Evolutionary conservation across 2,113 vertebrate genomes (phyloP).

Genomic region (Cichladusa arquata): DNA sequence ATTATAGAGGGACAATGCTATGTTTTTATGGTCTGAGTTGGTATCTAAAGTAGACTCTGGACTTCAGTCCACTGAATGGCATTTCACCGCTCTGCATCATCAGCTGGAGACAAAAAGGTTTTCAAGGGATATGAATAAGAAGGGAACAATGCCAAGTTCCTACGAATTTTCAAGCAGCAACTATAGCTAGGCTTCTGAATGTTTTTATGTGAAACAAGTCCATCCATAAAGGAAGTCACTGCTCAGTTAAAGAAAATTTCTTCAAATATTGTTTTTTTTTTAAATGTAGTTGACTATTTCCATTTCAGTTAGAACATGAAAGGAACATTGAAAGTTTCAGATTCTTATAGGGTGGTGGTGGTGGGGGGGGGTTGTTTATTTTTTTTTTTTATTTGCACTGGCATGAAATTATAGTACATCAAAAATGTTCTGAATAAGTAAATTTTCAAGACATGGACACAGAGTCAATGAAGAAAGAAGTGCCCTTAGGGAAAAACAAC

Average conservation of each 20-base stretch:
- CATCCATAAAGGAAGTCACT: neutral
- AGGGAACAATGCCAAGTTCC: neutral
- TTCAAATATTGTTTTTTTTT: neutral
- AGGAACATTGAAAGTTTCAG: neutral
- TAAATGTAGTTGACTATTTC: neutral
- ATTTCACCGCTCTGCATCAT: neutral
- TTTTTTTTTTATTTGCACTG: neutral
- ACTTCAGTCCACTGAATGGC: neutral
- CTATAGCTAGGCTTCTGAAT: neutral
- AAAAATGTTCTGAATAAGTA: neutral
- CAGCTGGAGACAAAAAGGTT: neutral
- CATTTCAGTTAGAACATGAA: neutral
- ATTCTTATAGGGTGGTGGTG: neutral
- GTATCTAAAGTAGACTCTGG: neutral
- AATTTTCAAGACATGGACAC: neutral
- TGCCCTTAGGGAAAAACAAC: rapidly evolving
- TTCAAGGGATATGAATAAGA: neutral
- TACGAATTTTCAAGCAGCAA: neutral
- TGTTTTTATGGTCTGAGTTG: neutral
- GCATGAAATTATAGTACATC: neutral
- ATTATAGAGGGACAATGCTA: neutral
- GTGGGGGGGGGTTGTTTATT: too few relatives aligned
- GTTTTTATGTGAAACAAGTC: neutral
- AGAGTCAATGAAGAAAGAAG: neutral
- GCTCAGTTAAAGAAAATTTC: neutral